Percentiles rank a stretch among this genome's conserved stretches.
phyloP scores from a whole-genome alignment of 2,888 invertebrate species.

The Caenorhabditis wallacei region DNA sequence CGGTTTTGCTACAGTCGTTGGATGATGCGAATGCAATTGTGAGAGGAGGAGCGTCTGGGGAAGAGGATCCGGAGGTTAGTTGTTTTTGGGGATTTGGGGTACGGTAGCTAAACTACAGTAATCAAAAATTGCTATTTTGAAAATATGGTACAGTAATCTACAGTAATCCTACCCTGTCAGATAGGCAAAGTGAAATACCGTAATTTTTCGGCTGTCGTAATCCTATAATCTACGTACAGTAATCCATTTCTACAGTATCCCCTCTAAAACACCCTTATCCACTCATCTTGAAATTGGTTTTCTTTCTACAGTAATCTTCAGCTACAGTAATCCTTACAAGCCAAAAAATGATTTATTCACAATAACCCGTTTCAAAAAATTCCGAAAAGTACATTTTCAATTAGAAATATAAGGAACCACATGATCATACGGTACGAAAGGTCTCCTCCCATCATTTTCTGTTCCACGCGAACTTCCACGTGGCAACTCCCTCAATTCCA shows the following conservation, averaged over 20 bases:
- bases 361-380: not conserved
- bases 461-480: not conserved
- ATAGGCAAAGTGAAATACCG: too few species aligned
- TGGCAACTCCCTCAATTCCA: conserved; percentile 4
- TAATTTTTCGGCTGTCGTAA: too few species aligned
- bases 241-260: too few species aligned
- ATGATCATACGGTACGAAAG: conserved; percentile 39
- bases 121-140: not conserved
- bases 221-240: too few species aligned
- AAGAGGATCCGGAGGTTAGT: conserved; percentile 57
- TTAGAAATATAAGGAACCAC: conserved; percentile 36
- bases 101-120: not conserved
- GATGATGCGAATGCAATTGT: conserved; percentile 72
- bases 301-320: too few species aligned
- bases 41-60: conserved; percentile 54
- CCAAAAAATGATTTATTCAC: not conserved
- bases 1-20: conserved; percentile 69
- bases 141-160: not conserved
- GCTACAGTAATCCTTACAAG: not conserved
- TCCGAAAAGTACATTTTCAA: conserved; percentile 1
- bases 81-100: not conserved
- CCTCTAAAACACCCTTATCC: too few species aligned
- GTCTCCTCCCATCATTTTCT: not conserved
- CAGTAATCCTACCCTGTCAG: not conserved
- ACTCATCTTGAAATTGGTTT: too few species aligned